Percentiles rank a stretch among this genome's conserved stretches.
Conservation (phyloP, 2,888 invertebrate species). For the Plebejus melissa region DNA sequence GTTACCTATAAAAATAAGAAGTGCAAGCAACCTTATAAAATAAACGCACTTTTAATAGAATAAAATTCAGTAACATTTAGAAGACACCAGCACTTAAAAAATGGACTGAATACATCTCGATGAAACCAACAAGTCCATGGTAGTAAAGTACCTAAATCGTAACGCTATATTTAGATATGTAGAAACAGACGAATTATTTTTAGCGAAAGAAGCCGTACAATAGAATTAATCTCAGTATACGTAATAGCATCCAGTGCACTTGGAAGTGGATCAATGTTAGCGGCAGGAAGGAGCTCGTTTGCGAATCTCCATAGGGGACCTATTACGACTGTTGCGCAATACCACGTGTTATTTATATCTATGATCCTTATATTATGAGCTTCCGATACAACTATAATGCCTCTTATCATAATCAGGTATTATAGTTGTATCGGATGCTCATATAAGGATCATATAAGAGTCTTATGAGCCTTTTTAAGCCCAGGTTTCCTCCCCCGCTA, state of each 20-base stretch:
- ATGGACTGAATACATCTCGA: background rate
- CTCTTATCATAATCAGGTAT: background rate
- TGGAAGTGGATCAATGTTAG: constrained; percentile 77
- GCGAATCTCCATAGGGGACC: constrained; percentile 52
- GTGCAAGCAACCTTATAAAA: background rate
- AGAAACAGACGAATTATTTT: constrained; percentile 29
- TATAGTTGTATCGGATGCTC: too few relatives aligned
- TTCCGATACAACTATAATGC: background rate
- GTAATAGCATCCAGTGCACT: constrained; percentile 70
- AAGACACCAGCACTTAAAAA: background rate
- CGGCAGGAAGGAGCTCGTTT: constrained; percentile 65
- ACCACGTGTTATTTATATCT: background rate
- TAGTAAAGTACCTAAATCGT: background rate
- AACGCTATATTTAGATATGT: constrained; percentile 5
- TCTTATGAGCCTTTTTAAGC: background rate
- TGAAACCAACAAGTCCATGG: background rate
- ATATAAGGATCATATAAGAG: too few relatives aligned
- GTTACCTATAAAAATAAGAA: background rate
- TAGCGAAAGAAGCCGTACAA: constrained; percentile 35
- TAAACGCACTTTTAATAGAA: background rate
- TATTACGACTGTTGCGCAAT: constrained; percentile 31
- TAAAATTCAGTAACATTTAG: background rate
- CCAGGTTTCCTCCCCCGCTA: background rate
- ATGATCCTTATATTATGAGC: background rate
- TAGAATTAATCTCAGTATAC: constrained; percentile 53